Conservation (phyloP, 2,888 invertebrate genomes). For the Aphidoletes aphidimyza region DNA sequence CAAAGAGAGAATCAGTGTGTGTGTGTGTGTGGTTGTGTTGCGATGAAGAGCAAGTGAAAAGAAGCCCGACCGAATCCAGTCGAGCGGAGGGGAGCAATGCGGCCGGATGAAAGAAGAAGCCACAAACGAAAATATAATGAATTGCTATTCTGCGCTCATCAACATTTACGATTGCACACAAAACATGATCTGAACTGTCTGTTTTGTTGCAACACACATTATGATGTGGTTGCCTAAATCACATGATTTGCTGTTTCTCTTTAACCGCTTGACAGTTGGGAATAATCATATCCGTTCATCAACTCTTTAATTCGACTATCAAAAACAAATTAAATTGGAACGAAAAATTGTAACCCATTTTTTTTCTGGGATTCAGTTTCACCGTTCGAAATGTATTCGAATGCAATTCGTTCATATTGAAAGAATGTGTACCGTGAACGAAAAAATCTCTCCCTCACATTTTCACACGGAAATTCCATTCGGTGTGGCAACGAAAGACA, state of each 20-base stretch:
- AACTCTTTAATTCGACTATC: conserved; percentile 7
- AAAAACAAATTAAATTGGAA: conserved; percentile 28
- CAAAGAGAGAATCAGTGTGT: neutral
- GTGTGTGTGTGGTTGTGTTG: too few species aligned
- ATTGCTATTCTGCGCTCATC: neutral
- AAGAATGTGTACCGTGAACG: neutral
- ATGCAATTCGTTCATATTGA: neutral
- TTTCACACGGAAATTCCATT: neutral
- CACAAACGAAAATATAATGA: conserved; percentile 40
- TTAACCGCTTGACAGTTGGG: neutral
- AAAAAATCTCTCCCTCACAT: neutral
- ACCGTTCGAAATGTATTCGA: too few species aligned
- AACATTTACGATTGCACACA: neutral
- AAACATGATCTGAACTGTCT: neutral
- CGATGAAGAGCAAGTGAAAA: neutral
- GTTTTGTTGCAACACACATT: neutral
- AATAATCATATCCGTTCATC: conserved; percentile 42
- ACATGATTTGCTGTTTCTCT: neutral
- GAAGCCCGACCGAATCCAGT: neutral
- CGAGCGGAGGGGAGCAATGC: neutral
- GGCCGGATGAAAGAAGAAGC: neutral
- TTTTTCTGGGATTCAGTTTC: neutral
- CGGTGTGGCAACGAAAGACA: neutral
- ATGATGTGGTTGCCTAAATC: neutral
- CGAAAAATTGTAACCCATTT: conserved; percentile 28